Evolutionary conservation across 2,113 vertebrate genomes (phyloP), one percentile per base, ranked within the genome.

Genomic region (Bettongia penicillata): DNA sequence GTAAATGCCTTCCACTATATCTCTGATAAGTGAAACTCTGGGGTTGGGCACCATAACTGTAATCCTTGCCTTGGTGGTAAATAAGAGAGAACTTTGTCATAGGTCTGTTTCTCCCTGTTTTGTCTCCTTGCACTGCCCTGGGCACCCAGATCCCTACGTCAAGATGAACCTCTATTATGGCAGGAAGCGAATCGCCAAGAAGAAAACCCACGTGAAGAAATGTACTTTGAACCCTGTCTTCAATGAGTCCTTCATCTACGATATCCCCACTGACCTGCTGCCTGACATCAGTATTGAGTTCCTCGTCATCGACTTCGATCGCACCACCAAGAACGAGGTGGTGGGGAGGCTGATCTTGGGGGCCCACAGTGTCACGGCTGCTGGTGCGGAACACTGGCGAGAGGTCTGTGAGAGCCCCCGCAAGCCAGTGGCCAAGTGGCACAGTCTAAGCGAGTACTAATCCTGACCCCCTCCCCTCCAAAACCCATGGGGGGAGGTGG

Each of bases 201-300:
- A 99, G 99, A 99, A 99, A 96, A 99, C 99, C 0, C 99, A 99
- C 5, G 99, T 99, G 96, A 99, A 99, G 99, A 99, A 99, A 98
- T 99, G 99, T 99, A 99, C 99, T 51, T 98, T 99, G 98, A 99
- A 99, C 96, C 99, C 99, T 0, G 98, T 99, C 97, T 99, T 99
- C 99, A 99, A 99, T 2, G 99, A 99, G 97, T 99, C 99, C 95
- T 99, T 99, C 99, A 99, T 99, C 98, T 99, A 99, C 6, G 99
- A 99, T 95, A 99, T 99, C 96, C 99, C 99, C 0, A 98, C 94
- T 0, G 99, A 99, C 23, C 99, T 99, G 1, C 99, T 99, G 90
- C 99, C 99, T 0, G 99, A 99, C 94, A 97, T 99, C 98, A 99
- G 99, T 94, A 99, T 99, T 0, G 99, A 99, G 96, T 99, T 99